These are phyloP conservation scores for Apteryx mantelli DNA, from an alignment of 2,113 vertebrate genomes.

Conservation along the genomic window DNA sequence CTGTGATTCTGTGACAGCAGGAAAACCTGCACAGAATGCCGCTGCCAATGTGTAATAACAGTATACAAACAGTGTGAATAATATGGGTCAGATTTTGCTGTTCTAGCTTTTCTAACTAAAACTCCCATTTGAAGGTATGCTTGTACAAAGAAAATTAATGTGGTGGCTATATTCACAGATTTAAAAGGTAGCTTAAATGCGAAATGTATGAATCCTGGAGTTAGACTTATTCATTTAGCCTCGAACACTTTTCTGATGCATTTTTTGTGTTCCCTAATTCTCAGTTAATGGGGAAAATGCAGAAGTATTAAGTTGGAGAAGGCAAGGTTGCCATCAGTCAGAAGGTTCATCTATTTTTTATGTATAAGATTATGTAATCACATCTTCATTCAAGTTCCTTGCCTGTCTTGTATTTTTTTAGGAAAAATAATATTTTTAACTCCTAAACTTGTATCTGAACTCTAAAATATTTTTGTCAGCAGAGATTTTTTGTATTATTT, in stretches of 20 bases:
- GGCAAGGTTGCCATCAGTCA: accelerated
- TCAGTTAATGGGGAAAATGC: background rate
- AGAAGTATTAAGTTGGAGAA: background rate
- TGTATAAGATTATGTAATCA: background rate
- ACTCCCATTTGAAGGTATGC: background rate
- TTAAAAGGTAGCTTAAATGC: background rate
- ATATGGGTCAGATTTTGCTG: background rate
- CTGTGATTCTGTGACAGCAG: background rate
- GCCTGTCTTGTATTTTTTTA: background rate
- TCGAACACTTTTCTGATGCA: background rate
- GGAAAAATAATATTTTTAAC: background rate
- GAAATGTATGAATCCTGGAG: background rate
- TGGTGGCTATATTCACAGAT: background rate
- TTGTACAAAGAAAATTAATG: background rate
- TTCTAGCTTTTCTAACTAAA: background rate
- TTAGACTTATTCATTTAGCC: background rate
- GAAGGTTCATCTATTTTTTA: background rate
- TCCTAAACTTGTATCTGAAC: background rate
- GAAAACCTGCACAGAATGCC: background rate
- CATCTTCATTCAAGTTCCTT: background rate
- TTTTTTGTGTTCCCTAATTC: background rate
- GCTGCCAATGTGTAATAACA: background rate
- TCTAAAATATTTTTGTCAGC: background rate
- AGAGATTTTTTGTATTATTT: background rate
- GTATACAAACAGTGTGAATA: background rate